Percentiles rank a stretch among this genome's conserved stretches.
Conservation (phyloP, 2,888 invertebrate genomes). For the Trichopoda pennipes region DNA sequence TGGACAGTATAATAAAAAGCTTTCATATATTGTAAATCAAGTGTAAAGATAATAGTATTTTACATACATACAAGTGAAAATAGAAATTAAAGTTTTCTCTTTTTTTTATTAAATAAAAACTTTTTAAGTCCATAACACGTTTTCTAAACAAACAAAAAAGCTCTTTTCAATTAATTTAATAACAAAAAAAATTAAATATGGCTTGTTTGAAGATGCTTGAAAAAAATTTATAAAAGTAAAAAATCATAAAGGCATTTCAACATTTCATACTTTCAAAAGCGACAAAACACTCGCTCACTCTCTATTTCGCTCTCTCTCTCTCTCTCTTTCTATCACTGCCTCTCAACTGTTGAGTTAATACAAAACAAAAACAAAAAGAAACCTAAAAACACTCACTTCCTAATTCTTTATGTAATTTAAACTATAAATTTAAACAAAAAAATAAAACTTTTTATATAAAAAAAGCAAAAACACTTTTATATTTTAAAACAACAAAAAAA, state of each 20-base stretch:
- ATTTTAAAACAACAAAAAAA: not conserved
- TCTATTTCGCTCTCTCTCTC: not conserved
- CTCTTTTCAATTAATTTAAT: conserved; percentile 53
- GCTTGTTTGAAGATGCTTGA: conserved; percentile 29
- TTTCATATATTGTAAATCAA: not conserved
- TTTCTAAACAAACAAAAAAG: conserved; percentile 27
- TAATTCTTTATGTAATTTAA: conserved; percentile 24
- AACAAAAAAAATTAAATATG: not conserved
- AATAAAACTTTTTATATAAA: conserved; percentile 13
- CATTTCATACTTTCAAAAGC: conserved; percentile 20
- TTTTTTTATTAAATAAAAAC: not conserved
- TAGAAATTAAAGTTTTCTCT: conserved; percentile 52
- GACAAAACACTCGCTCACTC: conserved; percentile 5
- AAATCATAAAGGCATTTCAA: conserved; percentile 42
- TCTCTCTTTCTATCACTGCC: conserved; percentile 12
- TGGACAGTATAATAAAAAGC: not conserved
- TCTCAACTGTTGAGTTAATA: conserved; percentile 24
- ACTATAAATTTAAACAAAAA: conserved; percentile 30
- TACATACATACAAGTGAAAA: not conserved
- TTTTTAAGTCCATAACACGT: conserved; percentile 15
- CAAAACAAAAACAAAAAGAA: conserved; percentile 18
- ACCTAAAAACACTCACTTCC: conserved; percentile 33
- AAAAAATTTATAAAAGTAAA: conserved; percentile 26
- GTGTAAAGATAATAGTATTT: no score
- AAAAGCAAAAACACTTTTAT: conserved; percentile 45